Evolutionary conservation across 2,113 vertebrate species (phyloP), one percentile per base, ranked within the genome.

Genomic region (Saguinus imperator): DNA sequence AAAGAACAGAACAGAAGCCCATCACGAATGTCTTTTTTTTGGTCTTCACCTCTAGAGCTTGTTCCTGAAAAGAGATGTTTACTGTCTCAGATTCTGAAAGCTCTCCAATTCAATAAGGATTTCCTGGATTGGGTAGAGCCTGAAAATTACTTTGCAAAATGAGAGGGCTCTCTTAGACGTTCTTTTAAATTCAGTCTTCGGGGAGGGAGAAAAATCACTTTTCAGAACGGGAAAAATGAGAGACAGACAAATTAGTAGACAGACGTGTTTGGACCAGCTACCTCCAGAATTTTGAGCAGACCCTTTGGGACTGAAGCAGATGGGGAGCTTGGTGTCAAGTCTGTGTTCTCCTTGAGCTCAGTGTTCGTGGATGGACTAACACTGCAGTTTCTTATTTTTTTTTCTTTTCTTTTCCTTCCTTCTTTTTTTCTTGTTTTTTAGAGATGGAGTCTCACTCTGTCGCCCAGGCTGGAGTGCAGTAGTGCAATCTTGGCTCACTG

Each of bases 101-200:
- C 16, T 87, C 68, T 75, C 35, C 43, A 85, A 55, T 13, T 91
- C 76, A 89, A 13, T 81, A 55, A 48, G 3, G 2, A 21, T 75
- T 94, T 94, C 83, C 55, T 77, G 27, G 43, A 83, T 88, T 90
- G 45, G 68, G n/a, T 37, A 89, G 84, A 79, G 10, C 16, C 40
- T 83, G 40, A 7, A 35, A 87, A 89, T 91, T 96, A 70, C 75
- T 95, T 94, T 93, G 84, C 83, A 89, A 93, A 81, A 94, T 76
- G 37, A 95, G 93, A 96, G 13, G n/a, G 4, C 8, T 66, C 27
- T 92, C 11, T 81, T 52, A 82, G 48, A 32, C 3, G n/a, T 75
- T 91, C 80, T 18, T 96, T 98, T 85, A 77, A 87, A 94, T 91
- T 89, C 13, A 92, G 66, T n/a, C 40, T 95, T 89, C 88, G 40